Evolutionary conservation across 2,797 vertebrate species (phyloP).

Genomic region (Tragelaphus oryx): DNA sequence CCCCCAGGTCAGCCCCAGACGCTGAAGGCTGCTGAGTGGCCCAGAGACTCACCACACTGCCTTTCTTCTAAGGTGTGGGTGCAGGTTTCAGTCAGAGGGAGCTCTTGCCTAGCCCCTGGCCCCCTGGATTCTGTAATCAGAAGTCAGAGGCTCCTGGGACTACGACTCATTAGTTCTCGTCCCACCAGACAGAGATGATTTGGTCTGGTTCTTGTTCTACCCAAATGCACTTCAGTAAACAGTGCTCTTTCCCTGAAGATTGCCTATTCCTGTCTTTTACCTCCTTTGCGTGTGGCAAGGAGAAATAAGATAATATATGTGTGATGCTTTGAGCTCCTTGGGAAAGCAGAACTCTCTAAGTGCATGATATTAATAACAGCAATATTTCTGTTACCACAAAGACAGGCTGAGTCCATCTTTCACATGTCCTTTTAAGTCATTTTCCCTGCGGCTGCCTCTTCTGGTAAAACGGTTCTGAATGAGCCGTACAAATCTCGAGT

Average conservation of each 20-base stretch:
- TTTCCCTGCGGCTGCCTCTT: constrained; percentile 66
- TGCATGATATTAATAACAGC: constrained; percentile 74
- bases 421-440: constrained; percentile 67
- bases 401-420: constrained; percentile 69
- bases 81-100: background rate
- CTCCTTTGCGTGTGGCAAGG: constrained; percentile 46
- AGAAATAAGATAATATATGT: constrained; percentile 69
- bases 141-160: background rate
- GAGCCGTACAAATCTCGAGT: constrained; percentile 64
- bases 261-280: constrained; percentile 42
- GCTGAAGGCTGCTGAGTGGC: background rate
- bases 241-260: constrained; percentile 34
- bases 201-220: constrained; percentile 21
- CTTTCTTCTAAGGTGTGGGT: background rate
- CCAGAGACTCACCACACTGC: background rate
- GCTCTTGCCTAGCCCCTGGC: background rate
- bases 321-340: constrained; percentile 58
- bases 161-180: background rate
- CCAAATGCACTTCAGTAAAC: constrained; percentile 10
- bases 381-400: constrained; percentile 71
- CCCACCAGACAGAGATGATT: background rate
- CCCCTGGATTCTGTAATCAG: background rate
- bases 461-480: constrained; percentile 63
- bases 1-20: background rate
- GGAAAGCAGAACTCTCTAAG: constrained; percentile 61